These are phyloP conservation scores for Capreolus pygargus DNA, from an alignment of 2,113 vertebrate species.

Conservation along the genomic window DNA sequence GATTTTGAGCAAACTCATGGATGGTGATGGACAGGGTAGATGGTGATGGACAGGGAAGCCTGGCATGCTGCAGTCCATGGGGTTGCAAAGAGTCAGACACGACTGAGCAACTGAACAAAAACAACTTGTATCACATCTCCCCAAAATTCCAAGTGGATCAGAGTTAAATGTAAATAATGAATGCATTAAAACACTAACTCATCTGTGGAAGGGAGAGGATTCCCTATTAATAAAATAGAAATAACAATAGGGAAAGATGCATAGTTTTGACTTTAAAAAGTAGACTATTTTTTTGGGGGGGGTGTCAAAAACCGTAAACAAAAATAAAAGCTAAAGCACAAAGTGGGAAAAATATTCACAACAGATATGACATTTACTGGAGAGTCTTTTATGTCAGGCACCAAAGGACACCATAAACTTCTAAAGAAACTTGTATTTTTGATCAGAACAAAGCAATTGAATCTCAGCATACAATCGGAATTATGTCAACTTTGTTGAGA, in stretches of 20 bases:
- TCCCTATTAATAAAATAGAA: background rate
- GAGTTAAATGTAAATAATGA: constrained; percentile 22
- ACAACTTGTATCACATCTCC: background rate
- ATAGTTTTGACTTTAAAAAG: background rate
- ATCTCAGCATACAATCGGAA: background rate
- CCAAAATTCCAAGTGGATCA: background rate
- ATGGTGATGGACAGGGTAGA: background rate
- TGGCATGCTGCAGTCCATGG: background rate
- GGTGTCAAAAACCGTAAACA: background rate
- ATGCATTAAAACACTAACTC: background rate
- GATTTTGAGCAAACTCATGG: background rate
- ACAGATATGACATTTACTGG: background rate
- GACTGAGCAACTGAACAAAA: background rate
- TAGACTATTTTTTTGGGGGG: background rate
- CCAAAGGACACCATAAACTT: background rate
- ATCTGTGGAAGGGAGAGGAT: background rate
- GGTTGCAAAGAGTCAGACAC: background rate
- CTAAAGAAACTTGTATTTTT: constrained; percentile 10
- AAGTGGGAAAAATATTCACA: constrained; percentile 26
- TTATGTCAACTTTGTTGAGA: background rate
- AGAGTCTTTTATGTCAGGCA: background rate
- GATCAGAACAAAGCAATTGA: background rate
- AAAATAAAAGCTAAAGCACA: background rate
- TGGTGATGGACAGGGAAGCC: background rate
- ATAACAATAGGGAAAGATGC: background rate